Evolutionary conservation across 2,888 invertebrate genomes (phyloP), one percentile per base, ranked within the genome.

Genomic region (Camptogramma bilineatum): DNA sequence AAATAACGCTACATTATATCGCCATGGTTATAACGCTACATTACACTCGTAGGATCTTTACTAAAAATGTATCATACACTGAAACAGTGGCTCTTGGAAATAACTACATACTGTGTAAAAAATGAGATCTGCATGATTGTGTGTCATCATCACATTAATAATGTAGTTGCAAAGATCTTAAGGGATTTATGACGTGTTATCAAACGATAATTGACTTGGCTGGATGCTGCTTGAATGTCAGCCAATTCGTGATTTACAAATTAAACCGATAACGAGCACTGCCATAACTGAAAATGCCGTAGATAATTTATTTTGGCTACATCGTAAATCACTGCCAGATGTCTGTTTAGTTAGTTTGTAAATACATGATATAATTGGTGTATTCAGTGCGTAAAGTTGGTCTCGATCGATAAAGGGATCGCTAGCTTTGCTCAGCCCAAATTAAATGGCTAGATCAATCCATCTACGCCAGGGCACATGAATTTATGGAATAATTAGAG

Each of bases 341-440:
- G 46, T 55, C 34, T 55, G 58, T 51, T 34, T 50, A 39, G 62
- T 55, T 48, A 44, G 58, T 54, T 54, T 28, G 44, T 54, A 46
- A 42, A 50, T 48, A 34, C 31, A 34, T 44, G 56, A 31, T 50
- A 39, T 51, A 50, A 39, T 51, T 70, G 54, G 62, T 56, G 39
- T 54, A 21, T 62, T 64, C 42, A 63, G 50, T 53, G 24, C 16
- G 55, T 50, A 46, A 65, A 53, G 48, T 59, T 47, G 50, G 59
- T 47, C 56, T 58, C 64, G 56, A 69, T 70, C 66, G 63, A 75
- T 73, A 71, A 72, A 71, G 28, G 72, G 73, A 74, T 74, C 74
- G 64, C 19, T 47, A 9, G 13, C 46, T 39, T 39, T 39, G 28
- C 13, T 39, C 17, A 53, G 52, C 21, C 31, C 39, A 47, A 21